Conservation (phyloP, 2,888 invertebrate species). For the Papilio elwesi region DNA sequence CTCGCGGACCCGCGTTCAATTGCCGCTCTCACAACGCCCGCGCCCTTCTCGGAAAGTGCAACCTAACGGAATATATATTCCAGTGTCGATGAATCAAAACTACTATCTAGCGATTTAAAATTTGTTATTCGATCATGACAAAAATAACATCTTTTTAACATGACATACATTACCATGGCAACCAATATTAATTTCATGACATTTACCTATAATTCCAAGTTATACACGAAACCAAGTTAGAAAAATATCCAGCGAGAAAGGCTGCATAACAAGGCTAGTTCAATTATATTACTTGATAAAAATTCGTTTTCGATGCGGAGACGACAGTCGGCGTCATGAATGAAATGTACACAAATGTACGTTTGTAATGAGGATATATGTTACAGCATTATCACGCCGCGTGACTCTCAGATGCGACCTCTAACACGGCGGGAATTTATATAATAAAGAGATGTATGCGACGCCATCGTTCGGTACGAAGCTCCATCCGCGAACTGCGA, state of each 20-base stretch:
- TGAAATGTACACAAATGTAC: conserved; percentile 16
- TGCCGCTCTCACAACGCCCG: conserved; percentile 46
- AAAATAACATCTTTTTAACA: not conserved
- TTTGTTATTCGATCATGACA: not conserved
- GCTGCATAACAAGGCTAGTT: not conserved
- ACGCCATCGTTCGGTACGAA: conserved; percentile 3
- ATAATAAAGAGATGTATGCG: not conserved
- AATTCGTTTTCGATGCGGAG: not conserved
- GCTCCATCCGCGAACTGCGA: not conserved
- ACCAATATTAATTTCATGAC: no score
- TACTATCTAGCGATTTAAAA: not conserved
- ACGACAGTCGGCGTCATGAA: conserved; percentile 16
- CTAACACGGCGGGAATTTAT: conserved; percentile 29
- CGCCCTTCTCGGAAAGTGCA: conserved; percentile 72
- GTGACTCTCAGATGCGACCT: conserved; percentile 40
- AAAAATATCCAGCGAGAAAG: no score
- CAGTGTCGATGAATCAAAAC: not conserved
- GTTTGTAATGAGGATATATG: not conserved
- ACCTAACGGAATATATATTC: conserved; percentile 65
- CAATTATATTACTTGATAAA: not conserved
- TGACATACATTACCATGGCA: no score
- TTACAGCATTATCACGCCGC: conserved; percentile 32
- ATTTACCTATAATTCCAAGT: no score
- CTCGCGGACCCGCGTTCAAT: conserved; percentile 57
- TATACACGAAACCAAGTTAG: no score